Evolutionary conservation across 2,113 vertebrate genomes (phyloP), one percentile per base, ranked within the genome.

Genomic region (Proteles cristata): DNA sequence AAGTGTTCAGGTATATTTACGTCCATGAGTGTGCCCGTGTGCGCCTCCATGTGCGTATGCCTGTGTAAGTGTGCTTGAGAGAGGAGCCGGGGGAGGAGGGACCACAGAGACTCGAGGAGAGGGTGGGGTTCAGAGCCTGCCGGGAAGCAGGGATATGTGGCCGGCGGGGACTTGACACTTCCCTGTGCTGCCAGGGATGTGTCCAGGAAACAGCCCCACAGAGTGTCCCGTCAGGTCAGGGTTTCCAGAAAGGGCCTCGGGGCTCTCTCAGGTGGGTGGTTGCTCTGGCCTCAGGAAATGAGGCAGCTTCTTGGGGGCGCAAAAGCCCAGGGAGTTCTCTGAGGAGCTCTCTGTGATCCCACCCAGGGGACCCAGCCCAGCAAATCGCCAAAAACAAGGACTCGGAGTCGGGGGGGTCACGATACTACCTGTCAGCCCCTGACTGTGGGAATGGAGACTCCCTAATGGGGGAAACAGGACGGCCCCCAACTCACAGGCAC

Each of bases 371-470:
- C 25, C 55, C 17, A 58, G 50, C 12, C 88, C 45, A 26, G 35
- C 2, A 35, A 45, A 14, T 79, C 28, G 15, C 7, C 0, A 14
- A 55, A 55, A 7, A 3, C 6, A 11, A 14, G 6, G 28, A n/a
- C 31, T 61, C 53, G 33, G 1, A 61, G 6, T 21, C 14, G 31
- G 25, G 1, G 8, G 14, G 28, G 11, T 33, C 53, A 3, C 4
- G 45, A 53, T 7, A 17, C 50, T 11, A 14, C 39, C 53, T 31
- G 25, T 79, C 23, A 35, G 17, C 2, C 12, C 28, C 21, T 3
- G 3, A 50, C 6, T 28, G 2, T 0, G 0, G 48, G 9, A 61
- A 48, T 7, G 17, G 53, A 74, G n/a, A 53, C 11, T 16, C 11
- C 65, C 25, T n/a, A 39, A 4, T 7, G 35, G 71, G 4, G 17